These are phyloP conservation scores for Fratercula arctica DNA, from an alignment of 2,797 vertebrate species.

Conservation along the genomic window DNA sequence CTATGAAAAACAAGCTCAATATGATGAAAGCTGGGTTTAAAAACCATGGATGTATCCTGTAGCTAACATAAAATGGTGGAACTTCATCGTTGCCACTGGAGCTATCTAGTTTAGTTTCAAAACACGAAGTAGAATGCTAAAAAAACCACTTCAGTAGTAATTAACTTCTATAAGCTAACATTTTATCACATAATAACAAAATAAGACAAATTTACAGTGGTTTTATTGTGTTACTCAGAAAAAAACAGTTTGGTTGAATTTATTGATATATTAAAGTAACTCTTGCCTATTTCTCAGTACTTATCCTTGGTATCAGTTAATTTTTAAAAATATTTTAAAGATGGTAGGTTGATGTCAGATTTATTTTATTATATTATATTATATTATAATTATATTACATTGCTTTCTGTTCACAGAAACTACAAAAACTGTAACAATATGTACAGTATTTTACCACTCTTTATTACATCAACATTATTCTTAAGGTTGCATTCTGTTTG, in stretches of 20 bases:
- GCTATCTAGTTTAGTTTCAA: neutral
- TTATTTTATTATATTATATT: neutral
- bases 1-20: neutral
- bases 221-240: constrained; percentile 67
- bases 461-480: neutral
- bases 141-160: neutral
- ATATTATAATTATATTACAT: neutral
- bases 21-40: neutral
- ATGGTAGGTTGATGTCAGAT: neutral
- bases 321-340: constrained; percentile 5
- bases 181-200: neutral
- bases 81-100: neutral
- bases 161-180: neutral
- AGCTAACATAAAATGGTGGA: neutral
- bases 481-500: neutral
- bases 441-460: neutral
- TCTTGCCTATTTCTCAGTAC: neutral
- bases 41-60: neutral
- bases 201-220: neutral
- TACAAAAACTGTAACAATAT: neutral
- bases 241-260: constrained; percentile 77
- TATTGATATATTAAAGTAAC: constrained; percentile 80
- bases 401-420: neutral
- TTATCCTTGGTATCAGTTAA: neutral
- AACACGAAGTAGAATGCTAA: neutral